Conservation (phyloP, 2,113 vertebrate genomes). For the Microcebus ravelobensis region DNA sequence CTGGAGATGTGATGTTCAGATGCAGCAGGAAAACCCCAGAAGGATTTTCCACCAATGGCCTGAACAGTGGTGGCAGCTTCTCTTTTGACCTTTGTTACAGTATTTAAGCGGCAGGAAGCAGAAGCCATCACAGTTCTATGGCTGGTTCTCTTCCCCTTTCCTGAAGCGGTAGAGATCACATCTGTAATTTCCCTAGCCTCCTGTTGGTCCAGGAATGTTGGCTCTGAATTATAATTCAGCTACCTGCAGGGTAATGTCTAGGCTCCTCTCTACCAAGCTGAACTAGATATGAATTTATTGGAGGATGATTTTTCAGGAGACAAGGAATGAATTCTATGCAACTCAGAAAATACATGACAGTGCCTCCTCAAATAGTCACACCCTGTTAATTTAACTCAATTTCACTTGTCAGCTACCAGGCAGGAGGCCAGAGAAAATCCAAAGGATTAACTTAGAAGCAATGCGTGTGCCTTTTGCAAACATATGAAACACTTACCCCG, state of each 20-base stretch:
- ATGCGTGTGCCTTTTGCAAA: background rate
- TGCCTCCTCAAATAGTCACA: background rate
- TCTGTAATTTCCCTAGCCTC: background rate
- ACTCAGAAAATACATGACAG: background rate
- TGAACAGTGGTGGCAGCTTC: background rate
- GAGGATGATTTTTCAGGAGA: conserved; percentile 38
- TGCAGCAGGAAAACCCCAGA: background rate
- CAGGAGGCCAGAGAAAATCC: conserved; percentile 35
- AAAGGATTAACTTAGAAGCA: background rate
- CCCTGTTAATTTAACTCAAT: conserved; percentile 22
- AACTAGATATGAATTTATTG: background rate
- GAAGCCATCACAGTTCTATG: background rate
- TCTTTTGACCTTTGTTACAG: background rate
- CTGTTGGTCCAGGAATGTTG: background rate
- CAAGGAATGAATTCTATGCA: background rate
- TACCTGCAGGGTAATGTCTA: background rate
- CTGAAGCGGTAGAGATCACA: background rate
- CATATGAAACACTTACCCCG: conserved; percentile 83
- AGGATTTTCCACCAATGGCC: background rate
- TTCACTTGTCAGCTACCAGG: background rate
- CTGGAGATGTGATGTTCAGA: fast-evolving
- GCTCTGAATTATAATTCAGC: background rate
- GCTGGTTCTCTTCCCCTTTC: background rate
- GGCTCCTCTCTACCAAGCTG: background rate
- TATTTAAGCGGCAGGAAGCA: background rate